phyloP scores from a whole-genome alignment of 1,140 invertebrate genomes.

The Plutomurus gul region DNA sequence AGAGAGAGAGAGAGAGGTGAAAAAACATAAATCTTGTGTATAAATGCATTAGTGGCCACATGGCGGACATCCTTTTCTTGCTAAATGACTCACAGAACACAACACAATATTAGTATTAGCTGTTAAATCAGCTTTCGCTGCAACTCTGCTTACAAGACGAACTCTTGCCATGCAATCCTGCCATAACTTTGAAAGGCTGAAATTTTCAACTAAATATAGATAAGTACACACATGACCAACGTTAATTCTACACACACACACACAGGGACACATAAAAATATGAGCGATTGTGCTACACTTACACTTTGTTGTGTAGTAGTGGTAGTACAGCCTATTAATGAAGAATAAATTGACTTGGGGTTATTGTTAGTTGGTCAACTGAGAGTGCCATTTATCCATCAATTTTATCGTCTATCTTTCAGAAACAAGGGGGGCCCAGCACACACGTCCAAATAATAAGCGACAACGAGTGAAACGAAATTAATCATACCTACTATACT shows the following conservation, averaged over 20 bases:
- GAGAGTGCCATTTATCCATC: conserved; percentile 8
- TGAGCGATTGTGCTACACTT: neutral
- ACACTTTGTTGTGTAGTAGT: neutral
- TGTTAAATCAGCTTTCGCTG: too few species aligned
- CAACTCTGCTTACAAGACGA: neutral
- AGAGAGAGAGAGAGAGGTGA: too few species aligned
- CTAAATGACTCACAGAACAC: too few species aligned
- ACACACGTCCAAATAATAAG: conserved; percentile 10
- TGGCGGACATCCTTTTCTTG: too few species aligned
- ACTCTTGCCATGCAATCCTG: conserved; percentile 28
- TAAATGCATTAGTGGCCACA: too few species aligned
- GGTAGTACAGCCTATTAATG: neutral
- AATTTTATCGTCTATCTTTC: conserved; percentile 2
- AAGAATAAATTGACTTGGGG: neutral
- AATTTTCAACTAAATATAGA: too few species aligned
- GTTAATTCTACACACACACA: too few species aligned
- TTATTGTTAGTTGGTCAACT: neutral
- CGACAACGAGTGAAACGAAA: conserved; percentile 20
- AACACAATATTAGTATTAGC: too few species aligned
- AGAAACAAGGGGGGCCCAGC: neutral
- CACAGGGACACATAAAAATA: too few species aligned
- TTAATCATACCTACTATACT: conserved; percentile 19
- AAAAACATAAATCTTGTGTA: too few species aligned
- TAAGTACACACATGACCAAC: too few species aligned
- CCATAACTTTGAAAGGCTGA: conserved; percentile 16